A percentile compares a stretch with the other conserved stretches of the same genome.
Conservation (phyloP, 2,888 invertebrate genomes). For the Orchestes rusci region DNA sequence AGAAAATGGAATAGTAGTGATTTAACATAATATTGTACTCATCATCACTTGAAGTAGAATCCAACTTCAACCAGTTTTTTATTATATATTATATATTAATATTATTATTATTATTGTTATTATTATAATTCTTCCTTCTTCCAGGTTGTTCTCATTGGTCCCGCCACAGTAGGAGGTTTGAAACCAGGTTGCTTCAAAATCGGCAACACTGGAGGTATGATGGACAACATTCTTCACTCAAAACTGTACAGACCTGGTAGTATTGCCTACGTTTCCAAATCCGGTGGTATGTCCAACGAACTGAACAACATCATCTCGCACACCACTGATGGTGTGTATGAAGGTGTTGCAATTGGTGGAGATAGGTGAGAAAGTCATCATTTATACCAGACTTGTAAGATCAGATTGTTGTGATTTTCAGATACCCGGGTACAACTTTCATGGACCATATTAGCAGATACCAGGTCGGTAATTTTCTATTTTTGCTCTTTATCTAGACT, state of each 20-base stretch:
- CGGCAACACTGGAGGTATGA: constrained; percentile 99
- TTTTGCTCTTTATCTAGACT: background rate
- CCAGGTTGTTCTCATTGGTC: constrained; percentile 44
- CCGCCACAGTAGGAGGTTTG: constrained; percentile 95
- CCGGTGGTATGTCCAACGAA: constrained; percentile 99
- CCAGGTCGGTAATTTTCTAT: too few relatives aligned
- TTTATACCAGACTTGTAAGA: too few relatives aligned
- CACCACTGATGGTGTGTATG: constrained; percentile 93
- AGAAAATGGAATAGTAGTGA: too few relatives aligned
- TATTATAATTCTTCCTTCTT: background rate
- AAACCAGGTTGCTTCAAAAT: constrained; percentile 99
- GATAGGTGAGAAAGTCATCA: constrained; percentile 49
- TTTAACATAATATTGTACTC: too few relatives aligned
- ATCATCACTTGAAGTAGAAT: too few relatives aligned
- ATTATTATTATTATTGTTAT: too few relatives aligned
- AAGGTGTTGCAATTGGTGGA: constrained; percentile 96
- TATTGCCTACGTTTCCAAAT: constrained; percentile 96
- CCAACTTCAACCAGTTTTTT: too few relatives aligned
- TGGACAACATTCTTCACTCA: constrained; percentile 97
- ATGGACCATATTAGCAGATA: constrained; percentile 84
- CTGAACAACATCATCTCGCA: constrained; percentile 96
- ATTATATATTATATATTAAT: background rate
- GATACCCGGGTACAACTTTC: constrained; percentile 95
- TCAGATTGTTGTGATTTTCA: constrained; percentile 7
- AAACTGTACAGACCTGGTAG: constrained; percentile 94